Conservation (phyloP, 2,797 vertebrate species). For the Hephaestus fuliginosus region DNA sequence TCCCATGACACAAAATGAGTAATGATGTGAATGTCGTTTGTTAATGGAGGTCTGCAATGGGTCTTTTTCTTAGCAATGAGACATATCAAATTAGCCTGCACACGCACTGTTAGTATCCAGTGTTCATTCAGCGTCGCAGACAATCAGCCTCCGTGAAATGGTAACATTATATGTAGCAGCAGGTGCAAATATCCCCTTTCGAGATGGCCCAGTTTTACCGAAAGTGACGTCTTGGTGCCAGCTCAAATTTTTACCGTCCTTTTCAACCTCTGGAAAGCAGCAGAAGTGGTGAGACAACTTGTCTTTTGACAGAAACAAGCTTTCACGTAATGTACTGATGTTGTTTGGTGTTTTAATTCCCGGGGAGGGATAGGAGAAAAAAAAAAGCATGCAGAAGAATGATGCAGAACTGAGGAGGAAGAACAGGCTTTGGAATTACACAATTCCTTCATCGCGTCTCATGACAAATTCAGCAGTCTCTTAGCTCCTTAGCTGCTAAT, state of each 20-base stretch:
- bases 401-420: slow-evolving; percentile 16
- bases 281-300: background rate
- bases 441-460: slow-evolving; percentile 7
- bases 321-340: slow-evolving; percentile 39
- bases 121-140: slow-evolving; percentile 36
- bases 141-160: slow-evolving; percentile 25
- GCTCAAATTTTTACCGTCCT: background rate
- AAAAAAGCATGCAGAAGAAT: background rate
- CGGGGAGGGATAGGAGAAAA: background rate
- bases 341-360: slow-evolving; percentile 38
- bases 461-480: slow-evolving; percentile 54
- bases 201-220: slow-evolving; percentile 17
- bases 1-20: slow-evolving; percentile 52
- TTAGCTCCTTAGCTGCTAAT: slow-evolving; percentile 39
- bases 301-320: slow-evolving; percentile 48
- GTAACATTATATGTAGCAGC: slow-evolving; percentile 26
- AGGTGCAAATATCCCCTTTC: slow-evolving; percentile 26
- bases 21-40: slow-evolving; percentile 52
- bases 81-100: slow-evolving; percentile 58
- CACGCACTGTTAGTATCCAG: slow-evolving; percentile 1
- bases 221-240: slow-evolving; percentile 15
- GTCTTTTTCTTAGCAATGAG: slow-evolving; percentile 60
- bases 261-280: slow-evolving; percentile 25
- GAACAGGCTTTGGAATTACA: slow-evolving; percentile 9
- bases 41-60: slow-evolving; percentile 52